Percentiles rank a stretch among this genome's conserved stretches.
phyloP scores from a whole-genome alignment of 2,888 invertebrate species.

The Oscheius onirici region DNA sequence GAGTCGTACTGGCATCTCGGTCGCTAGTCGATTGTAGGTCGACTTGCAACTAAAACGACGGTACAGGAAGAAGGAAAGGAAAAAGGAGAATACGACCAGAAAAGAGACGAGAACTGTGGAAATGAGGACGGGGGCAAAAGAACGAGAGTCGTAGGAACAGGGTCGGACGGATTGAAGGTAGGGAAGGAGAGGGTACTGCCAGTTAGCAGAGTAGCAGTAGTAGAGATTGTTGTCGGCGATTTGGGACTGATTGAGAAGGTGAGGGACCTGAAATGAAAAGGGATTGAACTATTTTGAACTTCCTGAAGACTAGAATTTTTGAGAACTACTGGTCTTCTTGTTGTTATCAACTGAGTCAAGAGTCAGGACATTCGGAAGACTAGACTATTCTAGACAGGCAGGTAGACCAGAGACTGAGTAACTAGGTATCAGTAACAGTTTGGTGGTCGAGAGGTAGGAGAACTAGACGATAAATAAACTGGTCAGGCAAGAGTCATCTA shows the following conservation, averaged over 20 bases:
- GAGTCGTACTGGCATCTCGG: conserved; percentile 28
- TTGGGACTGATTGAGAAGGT: conserved; percentile 48
- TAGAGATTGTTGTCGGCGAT: conserved; percentile 57
- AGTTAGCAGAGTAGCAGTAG: conserved; percentile 62
- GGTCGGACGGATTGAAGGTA: conserved; percentile 56
- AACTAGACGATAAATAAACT: too few species aligned
- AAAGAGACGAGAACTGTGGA: conserved; percentile 50
- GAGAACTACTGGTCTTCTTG: too few species aligned
- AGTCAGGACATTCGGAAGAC: too few species aligned
- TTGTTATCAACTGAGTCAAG: too few species aligned
- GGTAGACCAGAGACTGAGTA: too few species aligned
- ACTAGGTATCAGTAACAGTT: too few species aligned
- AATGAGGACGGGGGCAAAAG: conserved; percentile 54
- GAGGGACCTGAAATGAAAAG: conserved; percentile 33
- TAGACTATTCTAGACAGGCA: too few species aligned
- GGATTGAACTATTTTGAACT: too few species aligned
- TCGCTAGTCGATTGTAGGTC: conserved; percentile 41
- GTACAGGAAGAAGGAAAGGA: conserved; percentile 43
- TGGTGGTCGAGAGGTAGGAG: too few species aligned
- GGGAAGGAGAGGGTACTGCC: conserved; percentile 64
- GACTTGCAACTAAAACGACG: conserved; percentile 35
- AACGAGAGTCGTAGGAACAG: conserved; percentile 42
- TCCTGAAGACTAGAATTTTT: too few species aligned
- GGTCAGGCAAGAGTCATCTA: too few species aligned
- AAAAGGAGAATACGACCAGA: conserved; percentile 45